A percentile compares a stretch with the other conserved stretches of the same genome.
phyloP scores from a whole-genome alignment of 2,888 invertebrate species.

The Drosophila quinaria region DNA sequence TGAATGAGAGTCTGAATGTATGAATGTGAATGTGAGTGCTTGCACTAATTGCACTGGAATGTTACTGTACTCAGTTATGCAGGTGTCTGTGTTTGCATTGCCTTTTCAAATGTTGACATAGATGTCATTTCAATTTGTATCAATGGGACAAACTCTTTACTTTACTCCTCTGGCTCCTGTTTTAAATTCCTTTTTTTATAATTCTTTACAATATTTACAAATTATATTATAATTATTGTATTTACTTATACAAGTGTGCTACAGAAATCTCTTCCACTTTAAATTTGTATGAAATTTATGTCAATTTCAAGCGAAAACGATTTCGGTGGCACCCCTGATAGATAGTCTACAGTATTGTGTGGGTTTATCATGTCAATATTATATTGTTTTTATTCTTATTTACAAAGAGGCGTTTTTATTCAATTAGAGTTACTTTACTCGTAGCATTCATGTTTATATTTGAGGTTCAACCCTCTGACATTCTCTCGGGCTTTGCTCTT shows the following conservation, averaged over 20 bases:
- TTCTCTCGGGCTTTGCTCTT: conserved; percentile 51
- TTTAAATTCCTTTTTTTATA: background rate
- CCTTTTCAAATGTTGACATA: conserved; percentile 56
- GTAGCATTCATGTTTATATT: conserved; percentile 31
- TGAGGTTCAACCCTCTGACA: conserved; percentile 50
- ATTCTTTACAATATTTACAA: background rate
- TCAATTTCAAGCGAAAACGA: too few species aligned
- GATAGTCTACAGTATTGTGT: background rate
- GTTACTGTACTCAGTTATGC: conserved; percentile 24
- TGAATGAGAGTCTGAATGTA: conserved; percentile 2
- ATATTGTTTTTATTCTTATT: conserved; percentile 4
- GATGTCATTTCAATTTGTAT: conserved; percentile 65
- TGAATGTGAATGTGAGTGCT: conserved; percentile 7
- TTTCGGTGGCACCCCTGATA: too few species aligned
- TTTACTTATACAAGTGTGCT: too few species aligned
- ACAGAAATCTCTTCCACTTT: too few species aligned
- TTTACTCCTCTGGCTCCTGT: background rate
- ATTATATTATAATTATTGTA: background rate
- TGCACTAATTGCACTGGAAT: conserved; percentile 67
- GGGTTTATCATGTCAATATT: background rate
- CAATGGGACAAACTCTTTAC: conserved; percentile 51
- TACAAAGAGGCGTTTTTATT: conserved; percentile 41
- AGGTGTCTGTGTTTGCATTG: conserved; percentile 44
- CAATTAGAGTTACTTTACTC: conserved; percentile 40
- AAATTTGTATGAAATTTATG: too few species aligned